Evolutionary conservation across 2,797 vertebrate genomes (phyloP), one percentile per base, ranked within the genome.

Genomic region (Cuniculus paca): DNA sequence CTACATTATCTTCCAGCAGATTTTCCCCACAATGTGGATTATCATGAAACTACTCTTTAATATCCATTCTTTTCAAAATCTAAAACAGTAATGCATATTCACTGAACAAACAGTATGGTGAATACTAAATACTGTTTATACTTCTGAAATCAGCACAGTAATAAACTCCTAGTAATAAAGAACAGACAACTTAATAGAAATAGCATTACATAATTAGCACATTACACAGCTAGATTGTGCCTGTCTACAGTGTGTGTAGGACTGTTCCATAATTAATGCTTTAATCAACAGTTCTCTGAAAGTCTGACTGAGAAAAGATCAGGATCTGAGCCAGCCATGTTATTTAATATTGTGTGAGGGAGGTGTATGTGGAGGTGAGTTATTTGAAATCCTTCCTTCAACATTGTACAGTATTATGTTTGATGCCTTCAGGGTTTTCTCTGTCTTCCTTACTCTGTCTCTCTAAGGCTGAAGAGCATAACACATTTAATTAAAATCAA

Each of bases 251-350:
- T 81, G 68, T 85, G 28, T 90, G 17, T 12, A 89, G 24, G 72
- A 61, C 61, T 92, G 50, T 58, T 58, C 95, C 75, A 83, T 72
- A 90, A 97, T 82, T 94, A 96, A 96, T 96, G 75, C 39, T 95
- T 86, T 81, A 95, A 85, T 96, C 97, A 96, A 95, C 87, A 70
- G 34, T 87, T 96, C 95, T n/a, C n/a, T n/a, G n/a, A n/a, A n/a
- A 58, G 92, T 19, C 61, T 68, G 77, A 63, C 14, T 65, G 82
- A 88, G 54, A 90, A 93, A 95, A 90, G 50, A 86, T n/a, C 7
- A 48, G 50, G 89, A 75, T 82, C 39, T 12, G 77, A 96, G 39
- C 89, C 42, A 97, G 83, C n/a, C 90, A 72, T 50, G 42, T 56
- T 34, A 45, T 34, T 94, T 85, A 84, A 78, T 10, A 36, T 54